A percentile compares a stretch with the other conserved stretches of the same genome.
Conservation (phyloP, 1,140 invertebrate species). For the Delia radicum region DNA sequence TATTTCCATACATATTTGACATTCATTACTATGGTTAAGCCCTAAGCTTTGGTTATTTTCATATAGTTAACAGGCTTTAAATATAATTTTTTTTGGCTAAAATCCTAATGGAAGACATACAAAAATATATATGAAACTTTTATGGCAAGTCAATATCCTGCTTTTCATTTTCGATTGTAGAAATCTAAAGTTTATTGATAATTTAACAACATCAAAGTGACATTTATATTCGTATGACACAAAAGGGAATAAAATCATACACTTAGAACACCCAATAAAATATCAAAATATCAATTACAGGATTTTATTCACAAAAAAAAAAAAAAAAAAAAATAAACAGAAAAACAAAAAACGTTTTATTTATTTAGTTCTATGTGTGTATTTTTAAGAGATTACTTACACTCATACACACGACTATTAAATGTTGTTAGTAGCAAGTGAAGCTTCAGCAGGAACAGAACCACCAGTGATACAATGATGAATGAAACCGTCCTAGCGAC, state of each 20-base stretch:
- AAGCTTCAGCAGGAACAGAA: not conserved
- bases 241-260: not conserved
- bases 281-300: constrained; percentile 2
- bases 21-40: no score
- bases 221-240: not conserved
- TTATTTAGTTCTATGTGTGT: not conserved
- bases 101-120: no score
- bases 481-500: not conserved
- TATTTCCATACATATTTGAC: no score
- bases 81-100: no score
- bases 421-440: not conserved
- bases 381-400: not conserved
- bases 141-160: constrained; percentile 1
- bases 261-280: not conserved
- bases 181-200: not conserved
- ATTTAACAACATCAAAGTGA: not conserved
- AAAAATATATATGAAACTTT: not conserved
- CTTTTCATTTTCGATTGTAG: not conserved
- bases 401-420: not conserved
- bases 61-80: no score
- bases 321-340: not conserved
- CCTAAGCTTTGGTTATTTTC: no score
- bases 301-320: not conserved
- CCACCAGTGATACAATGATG: not conserved
- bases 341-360: not conserved